Percentiles rank a stretch among this genome's conserved stretches.
Evolutionary conservation across 2,888 invertebrate species (phyloP).

Genomic region (Argyra leucocephala): DNA sequence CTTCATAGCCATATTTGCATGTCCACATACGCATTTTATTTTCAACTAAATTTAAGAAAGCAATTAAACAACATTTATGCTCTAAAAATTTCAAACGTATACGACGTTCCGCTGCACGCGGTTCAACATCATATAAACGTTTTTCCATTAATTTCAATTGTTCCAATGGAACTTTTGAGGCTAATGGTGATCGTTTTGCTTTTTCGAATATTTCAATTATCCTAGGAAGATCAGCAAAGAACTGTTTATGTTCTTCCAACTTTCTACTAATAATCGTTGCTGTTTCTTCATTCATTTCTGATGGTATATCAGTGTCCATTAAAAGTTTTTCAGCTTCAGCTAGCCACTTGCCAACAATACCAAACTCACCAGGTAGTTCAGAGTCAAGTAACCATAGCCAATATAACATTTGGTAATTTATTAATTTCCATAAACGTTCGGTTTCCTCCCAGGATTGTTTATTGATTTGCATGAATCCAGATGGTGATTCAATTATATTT

Average conservation of each 20-base stretch:
- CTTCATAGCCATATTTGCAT: constrained; percentile 75
- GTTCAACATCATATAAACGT: constrained; percentile 64
- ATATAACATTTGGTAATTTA: constrained; percentile 65
- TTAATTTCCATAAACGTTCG: constrained; percentile 68
- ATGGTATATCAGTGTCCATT: constrained; percentile 72
- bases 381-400: constrained; percentile 88
- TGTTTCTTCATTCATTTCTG: constrained; percentile 77
- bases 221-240: constrained; percentile 74
- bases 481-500: constrained; percentile 66
- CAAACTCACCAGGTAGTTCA: constrained; percentile 74
- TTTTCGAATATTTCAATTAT: constrained; percentile 69
- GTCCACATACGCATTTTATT: constrained; percentile 82
- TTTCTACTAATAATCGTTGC: constrained; percentile 79
- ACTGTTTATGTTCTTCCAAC: constrained; percentile 78
- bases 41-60: constrained; percentile 83
- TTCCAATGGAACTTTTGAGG: constrained; percentile 62
- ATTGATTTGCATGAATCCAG: constrained; percentile 68
- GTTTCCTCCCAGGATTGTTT: constrained; percentile 79
- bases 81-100: constrained; percentile 81
- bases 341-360: constrained; percentile 80
- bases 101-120: constrained; percentile 69
- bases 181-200: constrained; percentile 58
- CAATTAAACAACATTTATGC: constrained; percentile 87
- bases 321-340: constrained; percentile 75
- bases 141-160: constrained; percentile 73